Conservation (phyloP, 2,888 invertebrate genomes). For the Poecilobothrus nobilitatus region DNA sequence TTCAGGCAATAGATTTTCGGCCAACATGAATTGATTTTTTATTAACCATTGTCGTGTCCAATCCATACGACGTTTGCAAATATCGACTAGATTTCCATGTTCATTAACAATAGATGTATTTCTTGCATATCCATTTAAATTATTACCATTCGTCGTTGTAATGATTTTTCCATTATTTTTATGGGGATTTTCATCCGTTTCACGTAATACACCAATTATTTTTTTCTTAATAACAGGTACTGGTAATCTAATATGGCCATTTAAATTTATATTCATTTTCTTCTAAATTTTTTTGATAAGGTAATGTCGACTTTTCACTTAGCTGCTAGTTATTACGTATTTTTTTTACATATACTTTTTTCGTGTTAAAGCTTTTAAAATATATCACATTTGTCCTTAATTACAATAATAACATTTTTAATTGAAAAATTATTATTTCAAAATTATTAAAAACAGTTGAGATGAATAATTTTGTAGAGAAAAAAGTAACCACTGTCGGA, state of each 20-base stretch:
- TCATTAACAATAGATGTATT: conserved; percentile 7
- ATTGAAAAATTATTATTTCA: not conserved
- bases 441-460: not conserved
- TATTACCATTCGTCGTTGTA: not conserved
- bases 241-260: conserved; percentile 1
- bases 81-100: conserved; percentile 25
- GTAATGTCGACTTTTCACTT: not conserved
- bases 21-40: conserved; percentile 39
- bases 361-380: conserved; percentile 1
- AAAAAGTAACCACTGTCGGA: conserved; percentile 4
- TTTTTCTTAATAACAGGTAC: conserved; percentile 30
- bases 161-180: not conserved
- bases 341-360: not conserved
- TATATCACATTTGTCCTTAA: not conserved
- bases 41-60: conserved; percentile 41
- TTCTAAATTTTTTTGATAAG: not conserved
- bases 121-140: conserved; percentile 11
- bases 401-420: not conserved
- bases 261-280: conserved; percentile 2
- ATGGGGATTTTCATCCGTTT: conserved; percentile 13
- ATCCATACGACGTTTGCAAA: conserved; percentile 36
- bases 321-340: conserved; percentile 4
- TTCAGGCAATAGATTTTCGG: conserved; percentile 38
- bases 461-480: not conserved
- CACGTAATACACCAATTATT: conserved; percentile 39